Conservation (phyloP, 1,140 invertebrate genomes). For the Procambarus clarkii region DNA sequence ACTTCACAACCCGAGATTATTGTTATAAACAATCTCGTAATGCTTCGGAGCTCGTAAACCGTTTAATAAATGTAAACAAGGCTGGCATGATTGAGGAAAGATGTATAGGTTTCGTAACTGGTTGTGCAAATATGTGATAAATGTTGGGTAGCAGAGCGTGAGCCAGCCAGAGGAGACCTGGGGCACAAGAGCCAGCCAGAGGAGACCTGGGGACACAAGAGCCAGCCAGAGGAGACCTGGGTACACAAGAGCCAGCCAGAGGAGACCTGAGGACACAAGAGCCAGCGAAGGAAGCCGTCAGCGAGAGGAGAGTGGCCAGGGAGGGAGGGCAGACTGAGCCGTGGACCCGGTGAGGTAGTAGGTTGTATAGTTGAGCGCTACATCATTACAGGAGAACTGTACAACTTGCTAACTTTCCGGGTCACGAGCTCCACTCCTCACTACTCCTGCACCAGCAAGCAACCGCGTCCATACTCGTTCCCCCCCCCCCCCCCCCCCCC, state of each 20-base stretch:
- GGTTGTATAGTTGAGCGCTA: constrained; percentile 86
- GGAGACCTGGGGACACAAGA: neutral
- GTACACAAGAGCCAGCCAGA: no score
- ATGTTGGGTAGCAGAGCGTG: neutral
- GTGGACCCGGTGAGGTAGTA: constrained; percentile 83
- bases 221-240: neutral
- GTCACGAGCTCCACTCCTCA: neutral
- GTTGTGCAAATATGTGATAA: neutral
- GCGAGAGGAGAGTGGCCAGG: neutral
- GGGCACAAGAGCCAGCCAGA: neutral
- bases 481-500: no score
- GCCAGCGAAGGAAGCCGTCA: neutral
- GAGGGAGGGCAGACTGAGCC: constrained; percentile 24
- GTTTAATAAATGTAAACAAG: no score
- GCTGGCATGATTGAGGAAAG: no score
- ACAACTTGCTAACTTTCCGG: constrained; percentile 86
- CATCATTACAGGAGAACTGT: constrained; percentile 82
- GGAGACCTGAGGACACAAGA: no score
- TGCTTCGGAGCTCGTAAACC: no score
- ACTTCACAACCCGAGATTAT: no score
- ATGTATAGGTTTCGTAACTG: no score
- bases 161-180: neutral
- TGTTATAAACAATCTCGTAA: no score
- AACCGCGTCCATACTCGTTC: no score
- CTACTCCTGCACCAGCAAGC: neutral